Base-by-base conservation (phyloP, 1,140 invertebrate genomes). In the Prorops nasuta region DNA sequence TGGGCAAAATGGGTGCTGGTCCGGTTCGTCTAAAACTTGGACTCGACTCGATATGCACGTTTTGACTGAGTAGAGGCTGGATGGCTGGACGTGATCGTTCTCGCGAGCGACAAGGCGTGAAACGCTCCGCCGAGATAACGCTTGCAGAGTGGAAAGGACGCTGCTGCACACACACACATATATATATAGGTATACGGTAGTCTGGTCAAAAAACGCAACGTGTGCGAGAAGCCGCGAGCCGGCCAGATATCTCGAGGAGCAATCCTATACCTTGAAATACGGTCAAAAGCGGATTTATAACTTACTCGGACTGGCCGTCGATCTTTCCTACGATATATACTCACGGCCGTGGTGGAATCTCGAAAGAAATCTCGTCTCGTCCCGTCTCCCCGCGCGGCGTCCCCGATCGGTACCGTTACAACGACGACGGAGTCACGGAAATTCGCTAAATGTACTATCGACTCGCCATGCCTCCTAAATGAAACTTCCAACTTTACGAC, bases 141-240 rank as follows among this genome's bases (percentile, higher is more conserved):
- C n/a, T n/a, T n/a, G n/a, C n/a, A 63, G 45, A 58, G 55, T 53
- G 39, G 52, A 66, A 64, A 60, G 54, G 53, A 63, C 55, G 58
- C 63, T 66, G n/a, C n/a, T n/a, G n/a, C n/a, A n/a, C n/a, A n/a
- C n/a, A n/a, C n/a, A n/a, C n/a, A n/a, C n/a, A n/a, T n/a, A n/a
- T n/a, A n/a, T n/a, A n/a, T n/a, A n/a, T n/a, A n/a, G n/a, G n/a
- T n/a, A n/a, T n/a, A 50, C 54, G 46, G 44, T 60, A 55, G 51
- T 40, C 46, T 17, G 44, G 22, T 34, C 19, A n/a, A n/a, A n/a
- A n/a, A n/a, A n/a, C n/a, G n/a, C n/a, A 24, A 28, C 21, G 40
- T 18, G 31, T 31, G 42, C 20, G 41, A 38, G 35, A 47, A 12
- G 17, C 15, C 8, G 8, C 10, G 20, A 21, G 16, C n/a, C 6